phyloP scores from a whole-genome alignment of 2,888 invertebrate species.

The Ceratothoa steindachneri region DNA sequence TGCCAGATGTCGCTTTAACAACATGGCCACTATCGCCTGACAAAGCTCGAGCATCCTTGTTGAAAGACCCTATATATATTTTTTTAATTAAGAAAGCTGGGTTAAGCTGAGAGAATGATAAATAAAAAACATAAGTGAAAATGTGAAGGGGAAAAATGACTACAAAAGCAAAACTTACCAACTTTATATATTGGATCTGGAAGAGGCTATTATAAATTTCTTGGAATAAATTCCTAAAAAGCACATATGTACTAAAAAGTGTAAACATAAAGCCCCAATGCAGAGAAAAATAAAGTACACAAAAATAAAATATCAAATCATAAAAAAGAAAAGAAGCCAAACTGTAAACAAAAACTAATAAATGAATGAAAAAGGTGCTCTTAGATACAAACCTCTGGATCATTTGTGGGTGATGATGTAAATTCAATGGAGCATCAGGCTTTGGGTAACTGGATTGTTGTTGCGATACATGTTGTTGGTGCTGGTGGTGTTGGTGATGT shows the following conservation, averaged over 20 bases:
- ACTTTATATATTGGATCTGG: too few species aligned
- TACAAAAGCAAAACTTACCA: background rate
- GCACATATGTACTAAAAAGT: too few species aligned
- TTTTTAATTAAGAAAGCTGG: too few species aligned
- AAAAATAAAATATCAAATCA: background rate
- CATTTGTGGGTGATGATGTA: conserved; percentile 8
- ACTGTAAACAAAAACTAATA: background rate
- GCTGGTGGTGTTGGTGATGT: too few species aligned
- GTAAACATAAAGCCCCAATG: background rate
- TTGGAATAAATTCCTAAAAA: too few species aligned
- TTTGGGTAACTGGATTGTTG: background rate
- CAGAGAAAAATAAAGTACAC: background rate
- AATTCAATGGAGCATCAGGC: conserved; percentile 1
- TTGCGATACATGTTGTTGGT: background rate
- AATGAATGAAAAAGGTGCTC: background rate
- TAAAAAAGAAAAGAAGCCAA: background rate
- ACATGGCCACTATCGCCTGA: too few species aligned
- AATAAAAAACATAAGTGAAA: background rate
- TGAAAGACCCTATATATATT: too few species aligned
- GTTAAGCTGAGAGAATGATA: background rate
- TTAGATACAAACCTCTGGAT: background rate
- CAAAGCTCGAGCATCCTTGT: too few species aligned
- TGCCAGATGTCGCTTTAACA: too few species aligned
- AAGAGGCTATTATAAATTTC: too few species aligned
- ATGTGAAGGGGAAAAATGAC: background rate